These are phyloP conservation scores for Euleptes europaea DNA, from an alignment of 2,113 vertebrate genomes.

Conservation along the genomic window DNA sequence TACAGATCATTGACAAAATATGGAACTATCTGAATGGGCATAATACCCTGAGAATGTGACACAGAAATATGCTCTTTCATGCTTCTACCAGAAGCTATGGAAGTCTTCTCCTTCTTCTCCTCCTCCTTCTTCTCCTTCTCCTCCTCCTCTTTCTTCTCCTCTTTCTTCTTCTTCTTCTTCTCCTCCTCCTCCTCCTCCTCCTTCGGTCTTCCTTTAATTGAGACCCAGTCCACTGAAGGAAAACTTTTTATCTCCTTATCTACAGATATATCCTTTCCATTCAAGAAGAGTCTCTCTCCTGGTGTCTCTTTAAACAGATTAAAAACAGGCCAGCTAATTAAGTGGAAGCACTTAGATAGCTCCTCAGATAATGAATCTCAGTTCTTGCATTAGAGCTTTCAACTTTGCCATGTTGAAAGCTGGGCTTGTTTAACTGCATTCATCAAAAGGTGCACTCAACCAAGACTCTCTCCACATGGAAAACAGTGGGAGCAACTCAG, in stretches of 20 bases:
- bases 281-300: not conserved
- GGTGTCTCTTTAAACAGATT: not conserved
- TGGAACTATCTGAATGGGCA: too few species aligned
- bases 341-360: constrained; percentile 1
- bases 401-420: accelerated
- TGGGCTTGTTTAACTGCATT: not conserved
- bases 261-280: not conserved
- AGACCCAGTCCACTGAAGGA: not conserved
- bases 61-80: too few species aligned
- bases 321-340: not conserved
- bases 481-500: not conserved
- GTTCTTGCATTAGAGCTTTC: not conserved
- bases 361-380: not conserved
- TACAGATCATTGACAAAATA: not conserved
- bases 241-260: not conserved
- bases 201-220: too few species aligned
- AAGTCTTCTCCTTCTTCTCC: too few species aligned
- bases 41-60: too few species aligned
- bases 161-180: too few species aligned
- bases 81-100: too few species aligned
- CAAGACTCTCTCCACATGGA: not conserved
- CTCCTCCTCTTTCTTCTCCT: too few species aligned
- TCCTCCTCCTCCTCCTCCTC: too few species aligned
- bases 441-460: not conserved
- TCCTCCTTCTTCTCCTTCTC: too few species aligned